These are phyloP conservation scores for Portunus trituberculatus DNA, from an alignment of 1,140 invertebrate species.

Conservation along the genomic window DNA sequence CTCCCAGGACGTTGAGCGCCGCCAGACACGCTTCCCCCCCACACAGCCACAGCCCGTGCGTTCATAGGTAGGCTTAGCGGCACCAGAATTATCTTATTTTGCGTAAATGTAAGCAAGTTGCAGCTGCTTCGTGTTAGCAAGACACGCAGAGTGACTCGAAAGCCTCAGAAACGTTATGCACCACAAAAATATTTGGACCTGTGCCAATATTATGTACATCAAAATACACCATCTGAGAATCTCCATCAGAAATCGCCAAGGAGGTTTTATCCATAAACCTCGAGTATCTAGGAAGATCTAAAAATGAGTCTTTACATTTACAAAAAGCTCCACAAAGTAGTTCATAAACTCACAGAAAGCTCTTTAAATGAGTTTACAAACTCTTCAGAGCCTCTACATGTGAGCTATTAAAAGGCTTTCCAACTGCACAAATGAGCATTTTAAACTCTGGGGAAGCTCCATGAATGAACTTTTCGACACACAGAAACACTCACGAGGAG, in stretches of 20 bases:
- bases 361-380: background rate
- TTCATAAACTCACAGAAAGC: background rate
- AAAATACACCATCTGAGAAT: background rate
- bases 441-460: background rate
- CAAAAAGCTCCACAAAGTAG: constrained; percentile 22
- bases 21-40: background rate
- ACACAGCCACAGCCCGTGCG: background rate
- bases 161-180: background rate
- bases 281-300: background rate
- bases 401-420: constrained; percentile 22
- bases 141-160: background rate
- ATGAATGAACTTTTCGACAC: background rate
- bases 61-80: background rate
- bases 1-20: background rate
- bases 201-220: background rate
- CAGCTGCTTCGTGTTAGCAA: background rate
- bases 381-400: background rate
- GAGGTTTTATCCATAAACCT: background rate
- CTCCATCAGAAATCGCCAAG: background rate
- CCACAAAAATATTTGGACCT: constrained; percentile 14
- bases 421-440: constrained; percentile 11
- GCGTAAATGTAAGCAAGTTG: background rate
- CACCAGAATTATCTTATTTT: background rate
- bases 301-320: constrained; percentile 15
- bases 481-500: background rate